These are phyloP conservation scores for Clarias laeviceps DNA, from an alignment of 2,797 vertebrate species.

Conservation along the genomic window DNA sequence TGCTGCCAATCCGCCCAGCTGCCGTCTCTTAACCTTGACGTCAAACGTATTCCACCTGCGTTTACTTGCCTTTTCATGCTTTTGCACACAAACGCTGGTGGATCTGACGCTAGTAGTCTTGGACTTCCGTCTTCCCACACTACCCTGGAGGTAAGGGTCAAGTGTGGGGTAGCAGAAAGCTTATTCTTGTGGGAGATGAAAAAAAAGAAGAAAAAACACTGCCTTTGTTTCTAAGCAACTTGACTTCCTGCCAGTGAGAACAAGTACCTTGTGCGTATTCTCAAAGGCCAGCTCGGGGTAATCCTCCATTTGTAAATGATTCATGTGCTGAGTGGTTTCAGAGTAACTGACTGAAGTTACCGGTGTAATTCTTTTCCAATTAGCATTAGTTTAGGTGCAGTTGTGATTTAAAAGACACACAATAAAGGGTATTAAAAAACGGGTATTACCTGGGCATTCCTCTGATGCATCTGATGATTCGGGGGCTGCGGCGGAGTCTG, in stretches of 20 bases:
- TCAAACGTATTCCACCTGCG: constrained; percentile 30
- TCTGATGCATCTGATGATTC: constrained; percentile 74
- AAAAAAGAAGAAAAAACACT: constrained; percentile 23
- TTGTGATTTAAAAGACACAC: neutral
- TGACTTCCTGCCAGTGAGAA: constrained; percentile 44
- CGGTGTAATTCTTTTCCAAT: neutral
- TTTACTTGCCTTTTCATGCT: constrained; percentile 18
- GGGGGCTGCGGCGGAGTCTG: constrained; percentile 69
- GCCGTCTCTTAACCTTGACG: constrained; percentile 17
- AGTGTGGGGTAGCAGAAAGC: constrained; percentile 38
- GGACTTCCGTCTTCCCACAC: constrained; percentile 50
- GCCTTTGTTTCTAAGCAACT: constrained; percentile 36
- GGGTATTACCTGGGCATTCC: constrained; percentile 79
- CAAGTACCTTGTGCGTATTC: constrained; percentile 5
- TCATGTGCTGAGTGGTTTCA: constrained; percentile 5
- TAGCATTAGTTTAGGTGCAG: neutral
- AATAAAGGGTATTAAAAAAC: too few relatives aligned
- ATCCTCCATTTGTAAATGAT: constrained; percentile 11
- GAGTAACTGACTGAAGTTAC: neutral
- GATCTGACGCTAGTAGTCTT: neutral
- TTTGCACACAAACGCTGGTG: neutral
- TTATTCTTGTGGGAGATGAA: constrained; percentile 16
- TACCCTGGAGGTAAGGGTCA: constrained; percentile 19
- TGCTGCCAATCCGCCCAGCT: constrained; percentile 19
- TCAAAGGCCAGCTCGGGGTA: neutral